Conservation (phyloP, 2,888 invertebrate species). For the Sipha maydis region DNA sequence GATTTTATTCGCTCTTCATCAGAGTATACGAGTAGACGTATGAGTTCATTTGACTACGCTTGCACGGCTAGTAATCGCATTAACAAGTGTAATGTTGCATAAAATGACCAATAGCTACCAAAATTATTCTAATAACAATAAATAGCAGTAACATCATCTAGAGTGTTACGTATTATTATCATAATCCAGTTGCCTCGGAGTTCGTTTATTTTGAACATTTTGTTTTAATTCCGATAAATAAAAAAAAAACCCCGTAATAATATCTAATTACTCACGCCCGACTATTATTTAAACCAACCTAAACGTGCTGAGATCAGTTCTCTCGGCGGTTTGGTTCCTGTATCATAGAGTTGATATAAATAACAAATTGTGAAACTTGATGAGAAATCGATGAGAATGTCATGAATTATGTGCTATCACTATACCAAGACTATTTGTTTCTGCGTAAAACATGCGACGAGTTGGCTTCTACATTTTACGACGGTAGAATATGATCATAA, state of each 20-base stretch:
- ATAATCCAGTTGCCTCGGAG: neutral
- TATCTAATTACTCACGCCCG: neutral
- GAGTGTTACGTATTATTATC: too few species aligned
- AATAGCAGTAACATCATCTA: neutral
- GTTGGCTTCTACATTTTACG: too few species aligned
- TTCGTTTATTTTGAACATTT: neutral
- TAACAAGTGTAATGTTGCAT: slow-evolving; percentile 17
- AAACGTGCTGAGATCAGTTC: neutral
- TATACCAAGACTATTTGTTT: neutral
- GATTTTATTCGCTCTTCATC: slow-evolving; percentile 6
- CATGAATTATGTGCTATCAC: neutral
- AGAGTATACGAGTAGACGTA: neutral
- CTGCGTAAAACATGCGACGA: neutral
- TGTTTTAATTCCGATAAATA: neutral
- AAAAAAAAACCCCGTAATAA: neutral
- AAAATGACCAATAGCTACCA: neutral
- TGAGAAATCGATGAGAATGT: neutral
- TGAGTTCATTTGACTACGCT: neutral
- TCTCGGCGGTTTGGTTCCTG: too few species aligned
- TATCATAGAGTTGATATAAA: neutral
- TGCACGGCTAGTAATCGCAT: neutral
- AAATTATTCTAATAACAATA: slow-evolving; percentile 22
- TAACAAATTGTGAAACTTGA: slow-evolving; percentile 25
- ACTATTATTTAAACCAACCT: neutral
- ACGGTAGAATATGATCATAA: too few species aligned